Evolutionary conservation across 2,113 vertebrate species (phyloP).

Genomic region (Motacilla alba): DNA sequence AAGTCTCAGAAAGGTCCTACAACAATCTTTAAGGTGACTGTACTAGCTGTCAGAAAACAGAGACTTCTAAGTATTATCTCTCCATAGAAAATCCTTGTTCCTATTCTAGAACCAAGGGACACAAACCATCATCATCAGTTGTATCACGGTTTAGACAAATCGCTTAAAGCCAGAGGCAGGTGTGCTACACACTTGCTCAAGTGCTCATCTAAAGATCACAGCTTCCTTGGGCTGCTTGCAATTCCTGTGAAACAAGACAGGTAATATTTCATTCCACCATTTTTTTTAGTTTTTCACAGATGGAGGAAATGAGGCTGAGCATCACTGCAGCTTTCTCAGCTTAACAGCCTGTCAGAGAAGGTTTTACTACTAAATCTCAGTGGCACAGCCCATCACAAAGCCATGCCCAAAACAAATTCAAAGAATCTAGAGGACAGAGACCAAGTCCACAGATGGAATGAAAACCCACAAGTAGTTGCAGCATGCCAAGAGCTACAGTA

Average conservation of each 20-base stretch:
- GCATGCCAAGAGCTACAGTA: not conserved
- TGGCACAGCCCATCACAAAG: not conserved
- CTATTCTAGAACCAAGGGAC: not conserved
- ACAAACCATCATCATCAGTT: not conserved
- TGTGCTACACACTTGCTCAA: not conserved
- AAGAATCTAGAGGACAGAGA: not conserved
- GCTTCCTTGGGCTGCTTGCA: not conserved
- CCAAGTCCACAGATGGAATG: not conserved
- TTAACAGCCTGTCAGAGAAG: not conserved
- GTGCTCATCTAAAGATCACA: not conserved
- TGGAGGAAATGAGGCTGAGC: not conserved
- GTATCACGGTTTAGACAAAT: not conserved
- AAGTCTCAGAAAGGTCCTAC: not conserved
- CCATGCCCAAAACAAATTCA: not conserved
- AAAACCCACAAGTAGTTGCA: not conserved
- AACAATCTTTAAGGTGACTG: not conserved
- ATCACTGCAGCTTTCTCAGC: not conserved
- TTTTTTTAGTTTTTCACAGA: conserved; percentile 1
- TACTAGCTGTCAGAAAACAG: not conserved
- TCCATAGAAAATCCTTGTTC: not conserved
- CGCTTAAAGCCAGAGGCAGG: not conserved
- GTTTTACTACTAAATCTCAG: not conserved
- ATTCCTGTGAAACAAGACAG: not conserved
- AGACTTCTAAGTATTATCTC: not conserved
- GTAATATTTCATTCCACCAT: not conserved